These are phyloP conservation scores for Oreochromis aureus DNA, from an alignment of 2,113 vertebrate genomes.

Conservation along the genomic window DNA sequence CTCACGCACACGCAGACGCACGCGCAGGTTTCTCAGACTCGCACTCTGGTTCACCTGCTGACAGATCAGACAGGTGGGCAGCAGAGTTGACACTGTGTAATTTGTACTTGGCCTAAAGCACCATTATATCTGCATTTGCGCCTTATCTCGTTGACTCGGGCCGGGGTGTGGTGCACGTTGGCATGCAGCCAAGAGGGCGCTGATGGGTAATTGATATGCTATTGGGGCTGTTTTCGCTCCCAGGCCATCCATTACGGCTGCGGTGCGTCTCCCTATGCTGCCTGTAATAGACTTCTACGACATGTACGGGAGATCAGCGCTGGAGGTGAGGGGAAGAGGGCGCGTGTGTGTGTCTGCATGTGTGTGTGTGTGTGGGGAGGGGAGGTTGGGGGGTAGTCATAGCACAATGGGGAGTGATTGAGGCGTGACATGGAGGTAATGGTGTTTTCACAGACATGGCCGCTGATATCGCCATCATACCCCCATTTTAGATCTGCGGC, in stretches of 20 bases:
- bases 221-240: slow-evolving; percentile 59
- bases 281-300: slow-evolving; percentile 63
- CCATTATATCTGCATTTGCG: slow-evolving; percentile 53
- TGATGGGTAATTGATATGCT: slow-evolving; percentile 75
- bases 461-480: slow-evolving; percentile 59
- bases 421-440: slow-evolving; percentile 74
- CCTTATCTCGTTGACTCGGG: slow-evolving; percentile 49
- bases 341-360: neutral
- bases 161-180: slow-evolving; percentile 13
- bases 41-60: slow-evolving; percentile 5
- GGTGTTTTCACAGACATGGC: slow-evolving; percentile 71
- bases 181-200: slow-evolving; percentile 47
- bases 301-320: slow-evolving; percentile 48
- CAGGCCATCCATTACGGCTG: slow-evolving; percentile 64
- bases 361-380: neutral
- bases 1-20: neutral
- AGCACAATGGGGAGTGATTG: slow-evolving; percentile 70
- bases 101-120: slow-evolving; percentile 43
- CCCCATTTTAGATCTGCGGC: slow-evolving; percentile 52
- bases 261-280: slow-evolving; percentile 33
- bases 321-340: slow-evolving; percentile 35
- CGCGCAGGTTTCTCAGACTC: neutral
- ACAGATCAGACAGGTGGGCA: slow-evolving; percentile 43
- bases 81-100: slow-evolving; percentile 34
- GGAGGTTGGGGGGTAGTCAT: neutral